Evolutionary conservation across 2,797 vertebrate species (phyloP), one percentile per base, ranked within the genome.

Genomic region (Enteromius mattozi): DNA sequence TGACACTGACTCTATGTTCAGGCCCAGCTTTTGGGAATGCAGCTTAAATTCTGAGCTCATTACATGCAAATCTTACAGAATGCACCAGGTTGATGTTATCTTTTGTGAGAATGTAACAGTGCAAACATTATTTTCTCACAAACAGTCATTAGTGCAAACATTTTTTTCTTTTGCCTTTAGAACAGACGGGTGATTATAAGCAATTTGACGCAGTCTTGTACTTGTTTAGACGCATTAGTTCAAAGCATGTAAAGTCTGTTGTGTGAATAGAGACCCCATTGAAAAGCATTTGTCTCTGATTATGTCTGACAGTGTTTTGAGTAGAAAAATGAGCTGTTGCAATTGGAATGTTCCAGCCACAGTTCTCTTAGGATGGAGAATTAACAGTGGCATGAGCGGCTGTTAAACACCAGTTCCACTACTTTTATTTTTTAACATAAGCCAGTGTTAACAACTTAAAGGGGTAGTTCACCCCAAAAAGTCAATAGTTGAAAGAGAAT

Each of bases 121-220:
- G 69, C 82, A 81, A 89, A 63, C 83, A 70, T 63, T 81, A 45
- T 33, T 66, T 69, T 65, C 42, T 75, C 59, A 65, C 81, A 40
- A 66, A 75, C 3, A 12, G 30, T 37, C 16, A 40, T 63, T 68
- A 45, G 24, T 40, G 8, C 21, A 61, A 30, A 70, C 77, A 70
- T 33, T 80, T 68, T 78, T 3, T 16, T 69, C 10, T 40, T 40
- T 80, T 14, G n/a, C 30, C 81, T 45, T 80, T 30, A 45, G 30
- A 77, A 81, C 35, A 71, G 17, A 84, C 2, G 45, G 16, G 66
- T 37, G 19, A 78, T 70, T 51, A 30, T 10, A 40, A 49, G 24
- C 66, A 72, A 68, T 76, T 76, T 77, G 16, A 77, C 35, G 13
- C 69, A 66, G 82, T 83, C 45, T 83, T 59, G 42, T 82, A 63